Evolutionary conservation across 2,797 vertebrate genomes (phyloP).

Genomic region (Clarias pachynema): DNA sequence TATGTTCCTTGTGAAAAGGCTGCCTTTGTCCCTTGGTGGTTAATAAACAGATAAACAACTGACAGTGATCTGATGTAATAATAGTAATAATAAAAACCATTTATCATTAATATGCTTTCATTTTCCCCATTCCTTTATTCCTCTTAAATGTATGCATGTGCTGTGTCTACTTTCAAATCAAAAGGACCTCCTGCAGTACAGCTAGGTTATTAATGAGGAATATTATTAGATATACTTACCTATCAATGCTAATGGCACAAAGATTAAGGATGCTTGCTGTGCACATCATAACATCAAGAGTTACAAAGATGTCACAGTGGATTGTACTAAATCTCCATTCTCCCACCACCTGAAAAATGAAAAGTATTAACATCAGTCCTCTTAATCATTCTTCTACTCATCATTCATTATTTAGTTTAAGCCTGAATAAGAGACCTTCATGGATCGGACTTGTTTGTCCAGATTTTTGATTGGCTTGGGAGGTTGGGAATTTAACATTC

Average conservation of each 20-base stretch:
- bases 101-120: neutral
- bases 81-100: neutral
- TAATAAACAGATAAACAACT: no score
- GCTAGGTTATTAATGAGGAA: neutral
- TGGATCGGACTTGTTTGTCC: no score
- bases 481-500: no score
- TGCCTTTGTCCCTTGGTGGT: no score
- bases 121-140: neutral
- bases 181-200: neutral
- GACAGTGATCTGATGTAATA: no score
- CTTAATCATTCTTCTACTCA: neutral
- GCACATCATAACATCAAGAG: slow-evolving; percentile 99
- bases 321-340: slow-evolving; percentile 97
- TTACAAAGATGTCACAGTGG: slow-evolving; percentile 98
- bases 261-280: slow-evolving; percentile 99
- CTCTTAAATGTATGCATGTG: neutral
- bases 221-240: slow-evolving; percentile 75
- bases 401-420: no score
- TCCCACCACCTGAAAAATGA: slow-evolving; percentile 87
- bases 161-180: neutral
- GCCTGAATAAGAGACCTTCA: no score
- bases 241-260: slow-evolving; percentile 99
- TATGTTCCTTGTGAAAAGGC: no score
- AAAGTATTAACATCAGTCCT: slow-evolving; percentile 1
- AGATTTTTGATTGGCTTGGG: no score